Evolutionary conservation across 1,140 invertebrate species (phyloP).

Genomic region (Aphis craccivora): DNA sequence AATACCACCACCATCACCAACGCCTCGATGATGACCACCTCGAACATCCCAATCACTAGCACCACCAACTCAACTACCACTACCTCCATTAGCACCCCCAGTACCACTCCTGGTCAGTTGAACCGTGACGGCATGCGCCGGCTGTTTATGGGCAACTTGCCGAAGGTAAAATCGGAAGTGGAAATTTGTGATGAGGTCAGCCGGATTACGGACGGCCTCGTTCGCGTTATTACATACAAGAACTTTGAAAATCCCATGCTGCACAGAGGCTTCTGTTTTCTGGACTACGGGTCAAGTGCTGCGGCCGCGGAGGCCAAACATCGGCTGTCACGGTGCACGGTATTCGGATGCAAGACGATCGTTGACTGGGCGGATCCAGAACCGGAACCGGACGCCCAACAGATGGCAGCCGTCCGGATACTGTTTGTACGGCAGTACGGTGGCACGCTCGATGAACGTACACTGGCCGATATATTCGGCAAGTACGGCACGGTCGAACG

Average conservation of each 20-base stretch:
- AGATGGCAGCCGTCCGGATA: slow-evolving; percentile 15
- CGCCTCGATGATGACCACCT: neutral
- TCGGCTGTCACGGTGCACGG: neutral
- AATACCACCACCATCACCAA: neutral
- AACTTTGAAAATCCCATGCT: neutral
- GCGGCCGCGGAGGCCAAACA: neutral
- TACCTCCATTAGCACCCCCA: neutral
- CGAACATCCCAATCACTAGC: neutral
- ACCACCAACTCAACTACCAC: accelerated
- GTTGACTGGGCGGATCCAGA: slow-evolving; percentile 53
- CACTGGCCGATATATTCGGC: neutral
- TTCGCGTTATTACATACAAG: slow-evolving; percentile 42
- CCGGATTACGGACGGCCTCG: neutral
- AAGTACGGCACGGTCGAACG: neutral
- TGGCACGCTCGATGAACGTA: neutral
- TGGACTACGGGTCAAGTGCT: neutral
- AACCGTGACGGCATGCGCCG: neutral
- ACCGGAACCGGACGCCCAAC: neutral
- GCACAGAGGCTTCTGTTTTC: slow-evolving; percentile 47
- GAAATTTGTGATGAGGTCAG: slow-evolving; percentile 24
- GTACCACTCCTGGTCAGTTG: no score
- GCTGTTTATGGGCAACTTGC: slow-evolving; percentile 35
- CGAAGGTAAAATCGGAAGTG: slow-evolving; percentile 4
- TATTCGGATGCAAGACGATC: slow-evolving; percentile 45
- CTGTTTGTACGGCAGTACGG: slow-evolving; percentile 34